A percentile compares a stretch with the other conserved stretches of the same genome.
Conservation (phyloP, 1,140 invertebrate genomes). For the Zaprionus nigranus region DNA sequence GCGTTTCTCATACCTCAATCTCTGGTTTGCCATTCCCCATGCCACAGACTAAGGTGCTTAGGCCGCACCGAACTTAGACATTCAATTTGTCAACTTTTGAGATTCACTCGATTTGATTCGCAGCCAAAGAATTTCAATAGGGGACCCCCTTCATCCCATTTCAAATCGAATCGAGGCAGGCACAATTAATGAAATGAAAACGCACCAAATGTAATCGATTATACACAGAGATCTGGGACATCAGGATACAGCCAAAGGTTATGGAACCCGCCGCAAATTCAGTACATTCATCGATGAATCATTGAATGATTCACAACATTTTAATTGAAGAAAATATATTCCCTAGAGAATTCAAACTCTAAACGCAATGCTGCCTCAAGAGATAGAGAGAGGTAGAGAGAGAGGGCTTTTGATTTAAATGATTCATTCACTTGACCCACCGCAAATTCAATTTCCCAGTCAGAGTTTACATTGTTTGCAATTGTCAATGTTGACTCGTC, state of each 20-base stretch:
- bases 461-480: not conserved
- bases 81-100: constrained; percentile 37
- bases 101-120: constrained; percentile 22
- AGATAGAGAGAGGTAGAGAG: not conserved
- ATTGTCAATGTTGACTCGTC: not conserved
- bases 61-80: constrained; percentile 11
- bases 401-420: constrained; percentile 7
- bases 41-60: not conserved
- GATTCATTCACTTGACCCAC: constrained; percentile 12
- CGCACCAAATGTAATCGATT: not conserved
- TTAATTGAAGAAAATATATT: not conserved
- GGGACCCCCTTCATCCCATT: not conserved
- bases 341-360: not conserved
- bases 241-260: not conserved
- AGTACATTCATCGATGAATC: not conserved
- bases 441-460: constrained; percentile 19
- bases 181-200: constrained; percentile 34
- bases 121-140: not conserved
- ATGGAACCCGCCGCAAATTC: not conserved
- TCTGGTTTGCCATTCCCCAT: not conserved
- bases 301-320: constrained; percentile 1
- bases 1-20: not conserved
- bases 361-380: not conserved
- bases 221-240: not conserved
- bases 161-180: constrained; percentile 5